Evolutionary conservation across 2,888 invertebrate species (phyloP), one percentile per base, ranked within the genome.

Genomic region (Nomada ferruginata): DNA sequence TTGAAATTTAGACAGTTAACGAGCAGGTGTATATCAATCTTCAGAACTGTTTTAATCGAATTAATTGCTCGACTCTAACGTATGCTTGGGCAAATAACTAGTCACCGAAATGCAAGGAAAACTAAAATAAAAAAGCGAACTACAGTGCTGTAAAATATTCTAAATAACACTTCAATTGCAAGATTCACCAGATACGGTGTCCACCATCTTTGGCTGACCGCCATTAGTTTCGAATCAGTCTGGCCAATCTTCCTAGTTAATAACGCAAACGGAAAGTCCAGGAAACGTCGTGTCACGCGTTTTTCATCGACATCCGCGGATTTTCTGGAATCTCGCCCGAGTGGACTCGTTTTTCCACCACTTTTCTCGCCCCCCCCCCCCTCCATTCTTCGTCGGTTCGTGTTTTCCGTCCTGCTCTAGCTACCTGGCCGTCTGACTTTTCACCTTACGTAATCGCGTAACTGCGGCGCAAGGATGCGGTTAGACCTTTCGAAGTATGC

Each of bases 401-500:
- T 2, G 55, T 44, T 36, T 29, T 47, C 74, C 44, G 59, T 75
- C 64, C 66, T 50, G 36, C 73, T 78, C 55, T 20, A 5, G n/a
- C 73, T 66, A 18, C 53, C 15, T 29, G 29, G 9, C 66, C 65
- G 29, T 57, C 55, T 82, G 77, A 82, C 87, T 86, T 87, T 86
- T 86, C 87, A 76, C 73, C 87, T 87, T 87, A 87, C 69, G 81
- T 87, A 87, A 87, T 60, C 84, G 86, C 87, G 84, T 86, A 87
- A 85, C 84, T 78, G 76, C 87, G 79, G 87, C 85, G 87, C 87
- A 87, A 87, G 87, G 87, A 87, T 87, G 87, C 87, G 87, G 87
- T 87, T 87, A 87, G 87, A 87, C 87, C 87, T 87, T 87, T 87
- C 87, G 85, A 86, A 86, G 87, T 87, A 82, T 84, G 83, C 85